Percentiles rank a stretch among this genome's conserved stretches.
These are phyloP conservation scores for Oenanthe oenanthe DNA, from an alignment of 2,113 vertebrate species.

Conservation along the genomic window DNA sequence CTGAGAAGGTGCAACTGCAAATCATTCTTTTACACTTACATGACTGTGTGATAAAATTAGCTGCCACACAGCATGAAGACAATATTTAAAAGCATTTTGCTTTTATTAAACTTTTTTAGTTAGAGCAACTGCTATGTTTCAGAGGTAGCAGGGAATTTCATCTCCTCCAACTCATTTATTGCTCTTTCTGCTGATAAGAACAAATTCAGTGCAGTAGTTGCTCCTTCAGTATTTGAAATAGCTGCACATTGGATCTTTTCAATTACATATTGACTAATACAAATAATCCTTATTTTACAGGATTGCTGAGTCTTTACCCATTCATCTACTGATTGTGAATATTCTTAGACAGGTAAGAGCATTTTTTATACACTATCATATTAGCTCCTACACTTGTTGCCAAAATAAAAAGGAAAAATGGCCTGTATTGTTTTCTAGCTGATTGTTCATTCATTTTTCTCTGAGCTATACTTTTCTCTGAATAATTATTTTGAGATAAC, in stretches of 20 bases:
- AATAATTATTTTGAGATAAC: background rate
- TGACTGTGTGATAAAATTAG: background rate
- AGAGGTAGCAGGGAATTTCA: background rate
- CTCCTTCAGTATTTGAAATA: background rate
- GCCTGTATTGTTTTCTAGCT: background rate
- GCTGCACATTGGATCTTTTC: background rate
- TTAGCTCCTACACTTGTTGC: background rate
- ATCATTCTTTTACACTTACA: background rate
- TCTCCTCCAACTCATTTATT: background rate
- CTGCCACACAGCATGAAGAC: background rate
- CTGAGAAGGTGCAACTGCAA: constrained; percentile 45
- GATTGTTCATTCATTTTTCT: background rate
- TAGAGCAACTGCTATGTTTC: background rate
- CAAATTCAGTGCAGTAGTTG: background rate
- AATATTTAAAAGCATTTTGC: constrained; percentile 25
- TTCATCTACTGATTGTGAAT: background rate
- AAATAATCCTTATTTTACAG: background rate
- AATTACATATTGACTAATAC: background rate
- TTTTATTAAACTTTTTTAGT: constrained; percentile 17
- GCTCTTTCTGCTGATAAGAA: background rate
- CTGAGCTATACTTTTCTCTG: background rate
- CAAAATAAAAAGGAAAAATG: background rate
- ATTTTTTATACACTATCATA: background rate
- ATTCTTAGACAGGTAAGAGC: background rate
- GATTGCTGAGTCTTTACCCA: background rate